Evolutionary conservation across 2,113 vertebrate genomes (phyloP).

Genomic region (Acrocephalus kingi): DNA sequence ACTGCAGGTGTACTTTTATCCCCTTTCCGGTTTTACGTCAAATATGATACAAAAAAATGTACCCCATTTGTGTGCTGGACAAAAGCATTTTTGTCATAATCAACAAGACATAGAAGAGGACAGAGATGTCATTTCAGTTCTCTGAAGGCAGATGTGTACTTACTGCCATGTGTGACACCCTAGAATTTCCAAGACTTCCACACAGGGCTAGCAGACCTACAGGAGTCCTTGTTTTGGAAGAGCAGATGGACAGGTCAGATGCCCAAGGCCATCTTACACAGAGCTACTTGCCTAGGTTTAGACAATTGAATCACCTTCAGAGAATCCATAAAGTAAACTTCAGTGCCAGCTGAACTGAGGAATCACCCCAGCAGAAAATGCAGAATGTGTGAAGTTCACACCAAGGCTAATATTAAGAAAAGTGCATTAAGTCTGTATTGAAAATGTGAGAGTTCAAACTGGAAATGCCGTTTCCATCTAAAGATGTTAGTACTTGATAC

Average conservation of each 20-base stretch:
- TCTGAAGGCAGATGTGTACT: not conserved
- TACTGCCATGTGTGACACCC: not conserved
- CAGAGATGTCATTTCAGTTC: not conserved
- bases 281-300: not conserved
- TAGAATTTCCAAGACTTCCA: not conserved
- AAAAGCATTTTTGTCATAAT: not conserved
- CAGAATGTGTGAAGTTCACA: not conserved
- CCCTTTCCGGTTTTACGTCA: not conserved
- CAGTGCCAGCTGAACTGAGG: not conserved
- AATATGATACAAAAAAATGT: not conserved
- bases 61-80: rapidly evolving
- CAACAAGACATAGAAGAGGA: not conserved
- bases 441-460: not conserved
- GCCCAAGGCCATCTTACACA: not conserved
- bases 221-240: not conserved
- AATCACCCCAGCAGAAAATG: not conserved
- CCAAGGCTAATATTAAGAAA: not conserved
- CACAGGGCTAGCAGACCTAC: not conserved
- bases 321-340: not conserved
- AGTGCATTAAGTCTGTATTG: not conserved
- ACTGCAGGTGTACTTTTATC: not conserved
- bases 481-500: not conserved
- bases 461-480: not conserved
- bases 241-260: not conserved
- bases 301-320: not conserved